These are phyloP conservation scores for Pluvianellus socialis DNA, from an alignment of 2,113 vertebrate genomes.

Conservation along the genomic window DNA sequence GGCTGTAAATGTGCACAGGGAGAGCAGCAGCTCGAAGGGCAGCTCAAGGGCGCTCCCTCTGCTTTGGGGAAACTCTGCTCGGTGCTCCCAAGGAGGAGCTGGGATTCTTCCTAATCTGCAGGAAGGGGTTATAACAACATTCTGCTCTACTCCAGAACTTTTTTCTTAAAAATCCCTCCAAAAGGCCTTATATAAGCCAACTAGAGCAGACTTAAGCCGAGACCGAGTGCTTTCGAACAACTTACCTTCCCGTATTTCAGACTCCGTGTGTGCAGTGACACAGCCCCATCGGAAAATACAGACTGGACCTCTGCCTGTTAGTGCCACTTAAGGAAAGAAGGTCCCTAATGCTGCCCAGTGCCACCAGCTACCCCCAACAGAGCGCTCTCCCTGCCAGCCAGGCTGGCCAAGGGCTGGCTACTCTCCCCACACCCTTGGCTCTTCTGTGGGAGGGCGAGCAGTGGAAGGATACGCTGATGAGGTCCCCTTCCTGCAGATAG, in stretches of 20 bases:
- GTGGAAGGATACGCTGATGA: conserved; percentile 91
- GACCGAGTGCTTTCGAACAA: background rate
- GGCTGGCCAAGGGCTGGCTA: background rate
- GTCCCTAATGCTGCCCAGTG: background rate
- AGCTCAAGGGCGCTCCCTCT: background rate
- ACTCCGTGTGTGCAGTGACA: conserved; percentile 94
- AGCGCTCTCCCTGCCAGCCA: background rate
- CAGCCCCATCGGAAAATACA: conserved; percentile 90
- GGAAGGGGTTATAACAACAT: background rate
- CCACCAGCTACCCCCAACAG: background rate
- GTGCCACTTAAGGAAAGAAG: conserved; percentile 62
- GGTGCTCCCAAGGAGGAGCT: rapidly evolving
- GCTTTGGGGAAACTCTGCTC: background rate
- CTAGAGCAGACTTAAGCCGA: background rate
- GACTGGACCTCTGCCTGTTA: conserved; percentile 94
- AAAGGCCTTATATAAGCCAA: background rate
- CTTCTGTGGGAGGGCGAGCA: background rate
- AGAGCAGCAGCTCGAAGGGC: background rate
- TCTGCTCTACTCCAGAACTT: background rate
- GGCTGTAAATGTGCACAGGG: background rate
- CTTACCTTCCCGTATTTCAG: conserved; percentile 96
- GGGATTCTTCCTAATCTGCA: background rate
- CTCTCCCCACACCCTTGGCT: background rate
- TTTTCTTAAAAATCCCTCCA: background rate
- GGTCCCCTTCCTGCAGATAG: conserved; percentile 94